These are phyloP conservation scores for Neuroterus valhalla DNA, from an alignment of 1,140 invertebrate species.

Conservation along the genomic window DNA sequence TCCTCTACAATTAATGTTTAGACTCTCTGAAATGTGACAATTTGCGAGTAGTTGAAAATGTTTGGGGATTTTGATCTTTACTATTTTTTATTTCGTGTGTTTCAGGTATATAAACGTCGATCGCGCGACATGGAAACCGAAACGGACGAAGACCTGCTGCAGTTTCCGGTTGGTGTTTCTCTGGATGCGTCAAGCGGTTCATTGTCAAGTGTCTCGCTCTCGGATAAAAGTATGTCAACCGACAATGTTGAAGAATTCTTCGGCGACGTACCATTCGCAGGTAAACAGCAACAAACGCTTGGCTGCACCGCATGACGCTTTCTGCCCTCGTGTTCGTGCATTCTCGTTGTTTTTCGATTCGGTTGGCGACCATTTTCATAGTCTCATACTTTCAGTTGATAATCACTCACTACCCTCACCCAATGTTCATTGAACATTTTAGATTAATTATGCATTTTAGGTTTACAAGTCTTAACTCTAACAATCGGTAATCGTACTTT, in stretches of 20 bases:
- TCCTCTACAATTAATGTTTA: no score
- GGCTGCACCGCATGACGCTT: conserved; percentile 77
- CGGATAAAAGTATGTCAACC: conserved; percentile 86
- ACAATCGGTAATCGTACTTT: no score
- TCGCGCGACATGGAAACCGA: conserved; percentile 88
- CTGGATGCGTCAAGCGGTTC: conserved; percentile 78
- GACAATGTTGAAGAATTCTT: conserved; percentile 91
- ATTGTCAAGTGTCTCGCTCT: conserved; percentile 81
- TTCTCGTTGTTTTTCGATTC: conserved; percentile 72
- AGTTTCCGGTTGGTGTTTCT: conserved; percentile 75
- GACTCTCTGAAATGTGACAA: neutral
- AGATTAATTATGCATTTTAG: no score
- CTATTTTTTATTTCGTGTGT: conserved; percentile 35
- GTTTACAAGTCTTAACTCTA: no score
- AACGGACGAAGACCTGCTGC: conserved; percentile 80
- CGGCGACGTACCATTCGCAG: conserved; percentile 90
- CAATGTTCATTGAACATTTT: neutral
- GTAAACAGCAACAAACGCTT: conserved; percentile 79
- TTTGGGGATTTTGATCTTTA: neutral
- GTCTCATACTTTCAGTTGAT: conserved; percentile 38
- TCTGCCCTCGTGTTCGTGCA: conserved; percentile 73
- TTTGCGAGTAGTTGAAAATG: conserved; percentile 7
- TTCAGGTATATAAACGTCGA: conserved; percentile 85
- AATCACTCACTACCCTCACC: conserved; percentile 48
- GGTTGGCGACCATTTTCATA: conserved; percentile 64